phyloP scores from a whole-genome alignment of 2,113 vertebrate genomes.

The Pyxicephalus adspersus region DNA sequence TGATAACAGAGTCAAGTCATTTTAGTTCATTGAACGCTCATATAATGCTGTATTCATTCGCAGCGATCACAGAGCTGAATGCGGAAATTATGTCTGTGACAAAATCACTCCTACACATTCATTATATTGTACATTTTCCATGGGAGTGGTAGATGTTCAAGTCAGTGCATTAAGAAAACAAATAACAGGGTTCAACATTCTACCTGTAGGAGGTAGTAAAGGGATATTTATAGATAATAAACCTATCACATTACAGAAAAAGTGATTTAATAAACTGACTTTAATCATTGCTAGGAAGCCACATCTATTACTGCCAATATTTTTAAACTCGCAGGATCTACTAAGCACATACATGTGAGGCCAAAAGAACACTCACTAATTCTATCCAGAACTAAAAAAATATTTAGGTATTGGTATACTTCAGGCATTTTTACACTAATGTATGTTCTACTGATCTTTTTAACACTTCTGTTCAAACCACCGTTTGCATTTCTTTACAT shows the following conservation, averaged over 20 bases:
- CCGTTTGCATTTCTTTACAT: no score
- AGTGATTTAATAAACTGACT: constrained; percentile 32
- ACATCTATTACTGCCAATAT: constrained; percentile 9
- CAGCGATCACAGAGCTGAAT: background rate
- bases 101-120: constrained; percentile 11
- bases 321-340: background rate
- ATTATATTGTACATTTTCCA: background rate
- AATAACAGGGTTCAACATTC: constrained; percentile 39
- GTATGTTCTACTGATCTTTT: no score
- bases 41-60: constrained; percentile 16
- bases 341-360: no score
- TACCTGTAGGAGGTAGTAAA: constrained; percentile 47
- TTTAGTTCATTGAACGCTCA: constrained; percentile 20
- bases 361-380: no score
- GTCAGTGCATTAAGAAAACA: constrained; percentile 42
- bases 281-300: background rate
- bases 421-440: no score
- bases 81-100: background rate
- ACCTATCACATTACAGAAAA: constrained; percentile 31
- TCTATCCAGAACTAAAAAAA: no score
- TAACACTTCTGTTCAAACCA: no score
- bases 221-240: constrained; percentile 41
- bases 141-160: constrained; percentile 11
- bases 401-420: no score
- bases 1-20: background rate